Evolutionary conservation across 2,797 vertebrate genomes (phyloP).

Genomic region (Mormyrus hasselquistii): DNA sequence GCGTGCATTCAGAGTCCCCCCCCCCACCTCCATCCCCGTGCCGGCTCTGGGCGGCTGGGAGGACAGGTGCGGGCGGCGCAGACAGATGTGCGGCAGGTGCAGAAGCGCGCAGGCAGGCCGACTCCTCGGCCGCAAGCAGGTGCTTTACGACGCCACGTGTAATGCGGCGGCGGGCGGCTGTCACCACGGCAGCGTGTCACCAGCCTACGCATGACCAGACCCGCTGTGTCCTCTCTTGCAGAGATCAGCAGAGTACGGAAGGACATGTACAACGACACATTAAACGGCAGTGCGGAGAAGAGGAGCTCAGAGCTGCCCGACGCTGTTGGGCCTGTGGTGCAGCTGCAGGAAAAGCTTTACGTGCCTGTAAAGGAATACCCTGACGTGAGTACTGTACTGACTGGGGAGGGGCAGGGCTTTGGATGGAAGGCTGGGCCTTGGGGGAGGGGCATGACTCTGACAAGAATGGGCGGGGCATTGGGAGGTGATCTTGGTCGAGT

Average conservation of each 20-base stretch:
- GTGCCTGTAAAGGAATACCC: conserved; percentile 99
- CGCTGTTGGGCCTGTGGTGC: conserved; percentile 87
- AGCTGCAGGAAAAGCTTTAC: conserved; percentile 98
- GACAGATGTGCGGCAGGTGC: conserved; percentile 6
- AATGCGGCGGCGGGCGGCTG: not conserved
- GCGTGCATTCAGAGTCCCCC: not conserved
- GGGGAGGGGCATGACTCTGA: not conserved
- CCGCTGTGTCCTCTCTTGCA: conserved; percentile 47
- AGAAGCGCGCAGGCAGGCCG: not conserved
- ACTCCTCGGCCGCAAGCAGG: not conserved
- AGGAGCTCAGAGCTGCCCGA: conserved; percentile 91
- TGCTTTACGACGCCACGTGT: conserved; percentile 4
- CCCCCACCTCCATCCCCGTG: not conserved
- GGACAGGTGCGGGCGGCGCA: conserved; percentile 9
- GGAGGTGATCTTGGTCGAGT: not conserved
- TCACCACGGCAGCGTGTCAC: not conserved
- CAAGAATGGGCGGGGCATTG: not conserved
- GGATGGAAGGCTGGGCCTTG: not conserved
- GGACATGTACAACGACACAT: conserved; percentile 99
- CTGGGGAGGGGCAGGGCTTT: not conserved
- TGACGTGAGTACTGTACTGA: conserved; percentile 75
- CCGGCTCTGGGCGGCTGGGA: not conserved
- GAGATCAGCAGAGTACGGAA: conserved; percentile 99
- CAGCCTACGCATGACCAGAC: not conserved
- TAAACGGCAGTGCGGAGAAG: conserved; percentile 92